Evolutionary conservation across 2,113 vertebrate species (phyloP).

Genomic region (Noturus placidus): DNA sequence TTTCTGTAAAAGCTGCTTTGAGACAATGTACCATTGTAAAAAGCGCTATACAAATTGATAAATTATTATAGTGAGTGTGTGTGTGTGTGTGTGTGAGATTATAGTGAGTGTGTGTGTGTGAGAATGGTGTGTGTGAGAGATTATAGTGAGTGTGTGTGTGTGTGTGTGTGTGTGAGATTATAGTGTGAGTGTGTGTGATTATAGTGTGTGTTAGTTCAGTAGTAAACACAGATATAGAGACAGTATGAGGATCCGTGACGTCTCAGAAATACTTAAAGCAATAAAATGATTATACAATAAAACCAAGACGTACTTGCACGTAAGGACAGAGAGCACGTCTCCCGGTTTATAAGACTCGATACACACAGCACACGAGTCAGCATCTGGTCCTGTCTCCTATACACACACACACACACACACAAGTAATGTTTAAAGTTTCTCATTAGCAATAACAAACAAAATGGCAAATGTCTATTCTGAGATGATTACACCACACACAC

Average conservation of each 20-base stretch:
- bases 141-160: no score
- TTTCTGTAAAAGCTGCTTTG: no score
- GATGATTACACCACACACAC: no score
- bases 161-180: neutral
- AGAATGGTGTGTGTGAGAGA: no score
- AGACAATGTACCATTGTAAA: no score
- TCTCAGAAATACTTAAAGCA: neutral
- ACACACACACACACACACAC: conserved; percentile 30
- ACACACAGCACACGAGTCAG: conserved; percentile 83
- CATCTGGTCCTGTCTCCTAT: conserved; percentile 80
- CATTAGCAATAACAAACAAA: neutral
- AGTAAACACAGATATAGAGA: neutral
- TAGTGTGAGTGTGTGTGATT: neutral
- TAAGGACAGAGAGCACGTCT: conserved; percentile 83
- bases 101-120: neutral
- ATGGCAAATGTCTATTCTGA: neutral
- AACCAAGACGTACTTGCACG: conserved; percentile 80
- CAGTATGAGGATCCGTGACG: neutral
- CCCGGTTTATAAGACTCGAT: conserved; percentile 81
- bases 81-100: neutral
- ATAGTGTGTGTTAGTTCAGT: neutral
- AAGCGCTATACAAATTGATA: no score
- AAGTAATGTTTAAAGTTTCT: neutral
- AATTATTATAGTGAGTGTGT: no score
- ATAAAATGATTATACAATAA: neutral